phyloP scores from a whole-genome alignment of 2,888 invertebrate species.

The Mythimna vitellina region DNA sequence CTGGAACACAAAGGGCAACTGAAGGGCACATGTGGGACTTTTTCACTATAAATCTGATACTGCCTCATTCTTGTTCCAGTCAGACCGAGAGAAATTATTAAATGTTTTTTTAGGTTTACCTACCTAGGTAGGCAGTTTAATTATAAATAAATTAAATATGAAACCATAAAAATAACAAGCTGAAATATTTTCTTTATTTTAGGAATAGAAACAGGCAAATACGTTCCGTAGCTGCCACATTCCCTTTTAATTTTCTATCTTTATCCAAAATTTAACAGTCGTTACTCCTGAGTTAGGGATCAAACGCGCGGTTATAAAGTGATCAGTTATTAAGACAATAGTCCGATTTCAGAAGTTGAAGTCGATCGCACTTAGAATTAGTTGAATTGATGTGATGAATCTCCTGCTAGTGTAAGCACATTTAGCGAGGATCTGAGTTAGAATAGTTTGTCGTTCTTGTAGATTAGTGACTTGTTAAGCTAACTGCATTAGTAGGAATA shows the following conservation, averaged over 20 bases:
- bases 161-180: too few relatives aligned
- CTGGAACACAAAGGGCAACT: too few relatives aligned
- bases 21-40: too few relatives aligned
- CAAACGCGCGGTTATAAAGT: slow-evolving; percentile 31
- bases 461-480: slow-evolving; percentile 39
- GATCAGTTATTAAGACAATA: slow-evolving; percentile 54
- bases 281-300: not conserved
- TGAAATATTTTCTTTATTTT: too few relatives aligned
- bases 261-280: not conserved
- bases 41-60: too few relatives aligned
- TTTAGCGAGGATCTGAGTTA: slow-evolving; percentile 46
- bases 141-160: too few relatives aligned
- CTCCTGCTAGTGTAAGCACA: slow-evolving; percentile 48
- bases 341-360: slow-evolving; percentile 44
- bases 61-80: too few relatives aligned
- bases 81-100: too few relatives aligned
- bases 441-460: slow-evolving; percentile 54
- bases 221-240: not conserved
- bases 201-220: too few relatives aligned
- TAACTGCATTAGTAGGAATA: slow-evolving; percentile 35
- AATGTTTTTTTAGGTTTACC: too few relatives aligned
- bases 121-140: too few relatives aligned
- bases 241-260: not conserved
- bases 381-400: slow-evolving; percentile 60
- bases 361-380: slow-evolving; percentile 54